Base-by-base conservation (phyloP, 2,113 vertebrate species). In the Natator depressus region DNA sequence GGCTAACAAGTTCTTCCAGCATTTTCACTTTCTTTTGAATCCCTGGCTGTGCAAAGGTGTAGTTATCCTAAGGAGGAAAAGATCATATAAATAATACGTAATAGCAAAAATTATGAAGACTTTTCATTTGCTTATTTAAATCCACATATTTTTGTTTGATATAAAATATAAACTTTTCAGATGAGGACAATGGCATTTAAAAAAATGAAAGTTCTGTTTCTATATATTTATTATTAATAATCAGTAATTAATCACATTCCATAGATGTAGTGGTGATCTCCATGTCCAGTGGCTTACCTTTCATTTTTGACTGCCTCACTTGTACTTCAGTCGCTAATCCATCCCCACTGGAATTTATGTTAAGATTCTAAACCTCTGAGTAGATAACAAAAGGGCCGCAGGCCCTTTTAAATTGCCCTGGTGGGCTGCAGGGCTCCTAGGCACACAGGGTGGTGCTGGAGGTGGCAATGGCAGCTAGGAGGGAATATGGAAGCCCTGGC, bases 11-110 rank as follows among this genome's bases (percentile, higher is more conserved):
- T 87, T 99, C 99, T 90, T 99, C 99, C 95, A 99, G 81, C 97
- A 99, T 99, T 96, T 99, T 99, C 96, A 99, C 99, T 98, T 99
- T 99, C 98, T 97, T 99, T 92, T 99, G 99, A 97, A 99, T 99
- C 78, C 99, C 99, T 16, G 99, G 99, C 93, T 99, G 99, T 84
- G 99, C 99, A 95, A 99, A 99, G 0, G 99, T 99, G 94, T 99
- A 99, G 98, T 99, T 99, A 97, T 99, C 99, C 99, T 99, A 94
- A 85, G 82, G 38, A 97, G 81, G 16, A 95, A 8, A 92, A 1
- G 6, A 84, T 91, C 0, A 89, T 0, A 75, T 3, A 90, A 87
- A 9, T 11, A 69, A 50, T 29, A 9, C 38, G 80, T 89, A 75
- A 24, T 80, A 22, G 14, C 35, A 88, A 72, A 29, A 78, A 24